A percentile compares a stretch with the other conserved stretches of the same genome.
phyloP scores from a whole-genome alignment of 2,888 invertebrate genomes.

The Cantharis flavilabris region DNA sequence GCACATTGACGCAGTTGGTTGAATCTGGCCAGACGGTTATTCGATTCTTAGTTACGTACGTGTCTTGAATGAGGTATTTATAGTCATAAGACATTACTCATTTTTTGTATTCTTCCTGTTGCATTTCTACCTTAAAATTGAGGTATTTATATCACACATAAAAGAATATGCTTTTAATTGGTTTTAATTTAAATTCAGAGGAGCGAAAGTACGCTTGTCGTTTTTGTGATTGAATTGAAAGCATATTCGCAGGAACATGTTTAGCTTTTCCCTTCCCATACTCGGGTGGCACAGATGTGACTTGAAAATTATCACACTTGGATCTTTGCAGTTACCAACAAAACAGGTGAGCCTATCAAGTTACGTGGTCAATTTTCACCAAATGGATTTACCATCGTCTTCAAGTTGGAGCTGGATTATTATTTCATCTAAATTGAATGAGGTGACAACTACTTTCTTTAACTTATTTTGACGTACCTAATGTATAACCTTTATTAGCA shows the following conservation, averaged over 20 bases:
- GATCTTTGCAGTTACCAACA: slow-evolving; percentile 45
- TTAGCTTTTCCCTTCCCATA: slow-evolving; percentile 26
- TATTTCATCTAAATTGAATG: slow-evolving; percentile 8
- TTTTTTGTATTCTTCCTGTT: slow-evolving; percentile 29
- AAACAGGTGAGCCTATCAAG: slow-evolving; percentile 47
- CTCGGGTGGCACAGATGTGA: slow-evolving; percentile 24
- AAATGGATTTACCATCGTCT: not conserved
- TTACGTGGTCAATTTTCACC: slow-evolving; percentile 26
- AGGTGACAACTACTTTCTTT: slow-evolving; percentile 30
- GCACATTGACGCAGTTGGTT: slow-evolving; percentile 36
- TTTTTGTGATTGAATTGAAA: slow-evolving; percentile 10
- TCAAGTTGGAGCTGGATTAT: slow-evolving; percentile 7
- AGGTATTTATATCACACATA: slow-evolving; percentile 34
- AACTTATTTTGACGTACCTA: not conserved
- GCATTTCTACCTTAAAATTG: slow-evolving; percentile 28
- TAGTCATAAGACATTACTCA: slow-evolving; percentile 34
- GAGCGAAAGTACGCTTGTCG: not conserved
- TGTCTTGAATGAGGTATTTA: slow-evolving; percentile 44
- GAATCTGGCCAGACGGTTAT: slow-evolving; percentile 39
- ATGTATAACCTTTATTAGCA: not conserved
- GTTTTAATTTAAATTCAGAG: not conserved
- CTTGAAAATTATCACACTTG: slow-evolving; percentile 38
- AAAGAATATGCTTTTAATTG: slow-evolving; percentile 22
- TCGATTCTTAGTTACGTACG: slow-evolving; percentile 41
- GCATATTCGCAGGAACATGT: slow-evolving; percentile 13